These are phyloP conservation scores for Oplegnathus fasciatus DNA, from an alignment of 2,113 vertebrate species.

Conservation along the genomic window DNA sequence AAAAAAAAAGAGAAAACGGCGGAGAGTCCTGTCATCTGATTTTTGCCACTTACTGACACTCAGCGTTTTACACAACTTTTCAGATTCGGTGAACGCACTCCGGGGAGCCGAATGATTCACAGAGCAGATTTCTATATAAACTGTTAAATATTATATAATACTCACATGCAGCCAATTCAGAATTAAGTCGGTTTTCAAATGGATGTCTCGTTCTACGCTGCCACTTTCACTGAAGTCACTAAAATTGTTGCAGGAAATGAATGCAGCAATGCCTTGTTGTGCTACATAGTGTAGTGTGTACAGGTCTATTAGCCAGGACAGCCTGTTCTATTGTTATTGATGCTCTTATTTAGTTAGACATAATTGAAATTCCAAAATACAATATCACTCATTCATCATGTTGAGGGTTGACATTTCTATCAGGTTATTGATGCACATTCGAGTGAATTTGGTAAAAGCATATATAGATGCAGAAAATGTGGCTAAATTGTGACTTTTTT, in stretches of 20 bases:
- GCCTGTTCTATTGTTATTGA: conserved; percentile 72
- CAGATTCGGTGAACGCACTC: conserved; percentile 6
- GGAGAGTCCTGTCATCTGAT: conserved; percentile 32
- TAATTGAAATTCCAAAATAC: conserved; percentile 75
- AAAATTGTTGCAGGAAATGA: conserved; percentile 48
- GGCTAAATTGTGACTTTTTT: conserved; percentile 15
- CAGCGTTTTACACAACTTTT: conserved; percentile 36
- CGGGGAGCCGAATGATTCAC: conserved; percentile 34
- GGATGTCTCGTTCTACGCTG: conserved; percentile 18
- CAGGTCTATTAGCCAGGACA: conserved; percentile 61
- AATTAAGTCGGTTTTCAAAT: background rate
- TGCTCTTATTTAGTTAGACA: conserved; percentile 69
- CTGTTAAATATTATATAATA: conserved; percentile 14
- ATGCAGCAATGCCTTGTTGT: conserved; percentile 13
- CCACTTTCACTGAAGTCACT: conserved; percentile 19
- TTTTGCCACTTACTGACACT: conserved; percentile 36
- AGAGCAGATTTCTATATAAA: conserved; percentile 39
- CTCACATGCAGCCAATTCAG: background rate
- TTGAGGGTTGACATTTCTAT: conserved; percentile 73
- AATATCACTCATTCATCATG: conserved; percentile 76
- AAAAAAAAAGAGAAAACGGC: background rate
- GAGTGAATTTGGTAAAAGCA: conserved; percentile 54
- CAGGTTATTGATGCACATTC: conserved; percentile 65
- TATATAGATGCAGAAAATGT: conserved; percentile 6
- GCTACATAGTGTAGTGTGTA: conserved; percentile 31